Evolutionary conservation across 1,140 invertebrate species (phyloP).

Genomic region (Aphelinus certus): DNA sequence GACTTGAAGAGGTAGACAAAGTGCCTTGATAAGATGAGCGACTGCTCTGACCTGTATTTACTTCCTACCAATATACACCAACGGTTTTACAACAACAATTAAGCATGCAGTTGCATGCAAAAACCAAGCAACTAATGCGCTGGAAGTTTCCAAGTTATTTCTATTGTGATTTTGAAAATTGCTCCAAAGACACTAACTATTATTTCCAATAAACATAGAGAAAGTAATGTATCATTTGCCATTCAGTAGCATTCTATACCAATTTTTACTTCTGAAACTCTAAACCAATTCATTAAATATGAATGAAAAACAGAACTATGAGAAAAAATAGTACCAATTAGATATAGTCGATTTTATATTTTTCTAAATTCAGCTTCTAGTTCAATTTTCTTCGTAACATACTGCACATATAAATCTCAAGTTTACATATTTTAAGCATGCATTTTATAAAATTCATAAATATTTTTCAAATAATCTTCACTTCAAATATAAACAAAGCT

Average conservation of each 20-base stretch:
- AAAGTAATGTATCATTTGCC: too few relatives aligned
- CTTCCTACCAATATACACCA: slow-evolving; percentile 66
- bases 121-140: slow-evolving; percentile 57
- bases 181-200: too few relatives aligned
- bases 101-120: slow-evolving; percentile 62
- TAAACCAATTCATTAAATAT: too few relatives aligned
- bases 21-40: slow-evolving; percentile 61
- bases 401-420: not conserved
- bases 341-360: too few relatives aligned
- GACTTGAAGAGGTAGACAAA: slow-evolving; percentile 59
- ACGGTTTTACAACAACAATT: slow-evolving; percentile 65
- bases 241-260: too few relatives aligned
- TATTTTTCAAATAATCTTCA: not conserved
- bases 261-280: too few relatives aligned
- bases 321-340: too few relatives aligned
- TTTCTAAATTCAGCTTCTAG: too few relatives aligned
- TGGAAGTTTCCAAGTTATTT: slow-evolving; percentile 5
- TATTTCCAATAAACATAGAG: too few relatives aligned
- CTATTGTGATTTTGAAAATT: too few relatives aligned
- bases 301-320: too few relatives aligned
- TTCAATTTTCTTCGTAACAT: not conserved
- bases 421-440: slow-evolving; percentile 10
- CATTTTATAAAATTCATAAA: slow-evolving; percentile 6
- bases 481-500: slow-evolving; percentile 24
- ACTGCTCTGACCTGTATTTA: slow-evolving; percentile 63